Base-by-base conservation (phyloP, 2,797 vertebrate genomes). In the Crax fasciolata region DNA sequence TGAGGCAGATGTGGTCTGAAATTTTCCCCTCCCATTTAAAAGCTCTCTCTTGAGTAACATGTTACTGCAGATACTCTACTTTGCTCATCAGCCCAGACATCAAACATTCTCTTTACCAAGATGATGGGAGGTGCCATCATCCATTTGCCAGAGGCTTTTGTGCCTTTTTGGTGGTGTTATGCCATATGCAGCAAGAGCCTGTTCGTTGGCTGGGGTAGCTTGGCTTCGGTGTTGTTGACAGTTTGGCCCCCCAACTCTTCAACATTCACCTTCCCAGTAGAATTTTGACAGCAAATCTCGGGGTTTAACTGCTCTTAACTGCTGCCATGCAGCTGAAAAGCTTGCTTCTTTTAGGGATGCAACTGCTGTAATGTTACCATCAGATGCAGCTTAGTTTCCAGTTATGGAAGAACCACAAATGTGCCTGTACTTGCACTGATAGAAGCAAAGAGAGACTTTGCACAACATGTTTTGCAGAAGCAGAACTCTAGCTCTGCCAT, bases 341-440 rank as follows among this genome's bases (percentile, higher is more conserved):
- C 30, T 25, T 9, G 11, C 61, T 52, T 63, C 23, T 61, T 74
- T 51, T 35, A 55, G 41, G 38, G 55, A 35, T 46, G 25, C 28
- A 58, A 6, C 65, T 77, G 41, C 46, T 62, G 8, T 19, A 38
- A 8, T 17, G 3, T 2, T 13, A 10, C 38, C 55, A 13, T 9
- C n/a, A 13, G 23, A 30, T 16, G 35, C 32, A 57, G 63, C 71
- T 30, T 13, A 5, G 19, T 43, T 9, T 55, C 28, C 8, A 0
- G 27, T 62, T n/a, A 24, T 8, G 27, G 43, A 35, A 23, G 14
- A 32, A 13, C 59, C 7, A 11, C 5, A 5, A 8, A 30, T 11
- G 19, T 10, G 14, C 13, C 62, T n/a, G 0, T 38, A 9, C 27
- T 2, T 7, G 11, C 44, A 3, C 2, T 0, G 5, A 3, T 2